A percentile compares a stretch with the other conserved stretches of the same genome.
Evolutionary conservation across 2,888 invertebrate species (phyloP).

Genomic region (Eucriotettix oculatus): DNA sequence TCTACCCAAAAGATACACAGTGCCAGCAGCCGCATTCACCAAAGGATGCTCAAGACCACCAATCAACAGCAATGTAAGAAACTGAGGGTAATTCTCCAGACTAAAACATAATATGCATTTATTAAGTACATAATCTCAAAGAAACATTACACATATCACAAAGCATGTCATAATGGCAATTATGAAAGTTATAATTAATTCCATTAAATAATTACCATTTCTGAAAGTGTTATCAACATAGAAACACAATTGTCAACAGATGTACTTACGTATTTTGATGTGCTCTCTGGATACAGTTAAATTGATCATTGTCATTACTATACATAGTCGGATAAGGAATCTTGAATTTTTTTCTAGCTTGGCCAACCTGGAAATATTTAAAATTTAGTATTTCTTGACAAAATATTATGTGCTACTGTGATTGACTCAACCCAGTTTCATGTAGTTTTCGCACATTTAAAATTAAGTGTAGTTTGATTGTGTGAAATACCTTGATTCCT

Average conservation of each 20-base stretch:
- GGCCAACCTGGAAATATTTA: neutral
- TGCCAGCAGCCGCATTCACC: constrained; percentile 23
- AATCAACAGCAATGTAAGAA: constrained; percentile 24
- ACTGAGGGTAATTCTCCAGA: constrained; percentile 21
- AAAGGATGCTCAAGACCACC: constrained; percentile 28
- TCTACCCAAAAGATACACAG: constrained; percentile 24
- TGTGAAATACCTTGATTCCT: constrained; percentile 18
- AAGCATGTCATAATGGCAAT: too few species aligned
- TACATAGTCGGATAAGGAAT: neutral
- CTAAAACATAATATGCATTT: constrained; percentile 2
- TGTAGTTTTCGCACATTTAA: too few species aligned
- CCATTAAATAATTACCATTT: too few species aligned
- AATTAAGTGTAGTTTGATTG: too few species aligned
- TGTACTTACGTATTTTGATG: neutral
- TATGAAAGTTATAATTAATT: too few species aligned
- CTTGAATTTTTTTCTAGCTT: neutral
- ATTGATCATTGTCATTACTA: neutral
- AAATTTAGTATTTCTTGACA: neutral
- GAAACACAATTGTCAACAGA: too few species aligned
- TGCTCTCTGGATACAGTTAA: neutral
- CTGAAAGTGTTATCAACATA: too few species aligned
- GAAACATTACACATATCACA: too few species aligned
- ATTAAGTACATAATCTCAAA: too few species aligned
- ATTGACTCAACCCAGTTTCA: too few species aligned
- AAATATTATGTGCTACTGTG: too few species aligned